Conservation (phyloP, 2,113 vertebrate species). For the Podilymbus podiceps region DNA sequence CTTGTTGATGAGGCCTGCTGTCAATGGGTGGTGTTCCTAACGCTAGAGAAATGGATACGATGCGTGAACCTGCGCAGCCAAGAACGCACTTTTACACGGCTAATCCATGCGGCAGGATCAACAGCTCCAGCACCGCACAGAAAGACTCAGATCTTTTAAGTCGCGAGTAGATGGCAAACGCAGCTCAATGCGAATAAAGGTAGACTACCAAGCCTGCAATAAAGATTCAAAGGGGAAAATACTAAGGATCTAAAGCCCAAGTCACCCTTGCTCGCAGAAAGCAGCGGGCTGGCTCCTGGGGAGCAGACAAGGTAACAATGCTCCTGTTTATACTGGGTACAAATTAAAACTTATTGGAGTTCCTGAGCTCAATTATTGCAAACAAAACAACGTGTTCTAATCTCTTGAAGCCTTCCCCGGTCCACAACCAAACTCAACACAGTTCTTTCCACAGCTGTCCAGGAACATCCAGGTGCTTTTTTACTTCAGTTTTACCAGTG, state of each 20-base stretch:
- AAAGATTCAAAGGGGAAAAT: background rate
- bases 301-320: background rate
- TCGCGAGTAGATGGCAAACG: background rate
- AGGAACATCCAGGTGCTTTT: background rate
- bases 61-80: background rate
- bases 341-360: background rate
- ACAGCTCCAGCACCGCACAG: background rate
- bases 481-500: background rate
- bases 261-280: background rate
- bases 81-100: background rate
- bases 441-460: background rate
- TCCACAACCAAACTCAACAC: background rate
- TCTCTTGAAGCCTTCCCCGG: background rate
- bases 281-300: background rate
- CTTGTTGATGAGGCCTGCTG: constrained; percentile 57
- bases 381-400: background rate
- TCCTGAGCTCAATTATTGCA: background rate
- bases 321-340: background rate
- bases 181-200: background rate
- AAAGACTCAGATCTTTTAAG: constrained; percentile 16
- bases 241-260: background rate
- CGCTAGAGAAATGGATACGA: background rate
- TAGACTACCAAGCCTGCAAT: background rate
- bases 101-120: constrained; percentile 16
- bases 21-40: constrained; percentile 43